These are phyloP conservation scores for Bombus confusus DNA, from an alignment of 1,140 invertebrate species.

Conservation along the genomic window DNA sequence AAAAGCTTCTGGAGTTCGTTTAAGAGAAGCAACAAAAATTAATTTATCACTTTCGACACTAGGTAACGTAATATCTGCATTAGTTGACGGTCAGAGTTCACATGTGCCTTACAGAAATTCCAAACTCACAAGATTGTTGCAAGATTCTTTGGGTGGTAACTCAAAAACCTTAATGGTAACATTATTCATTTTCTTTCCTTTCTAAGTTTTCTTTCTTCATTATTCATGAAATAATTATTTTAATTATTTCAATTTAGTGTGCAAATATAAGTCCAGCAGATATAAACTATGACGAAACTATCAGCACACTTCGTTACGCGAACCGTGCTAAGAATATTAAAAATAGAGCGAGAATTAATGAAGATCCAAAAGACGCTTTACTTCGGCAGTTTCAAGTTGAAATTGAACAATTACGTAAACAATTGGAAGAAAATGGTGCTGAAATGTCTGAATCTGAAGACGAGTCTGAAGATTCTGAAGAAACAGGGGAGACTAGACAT, in stretches of 20 bases:
- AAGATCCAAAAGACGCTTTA: constrained; percentile 98
- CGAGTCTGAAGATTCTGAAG: constrained; percentile 75
- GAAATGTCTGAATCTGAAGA: constrained; percentile 77
- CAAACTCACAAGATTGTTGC: constrained; percentile 94
- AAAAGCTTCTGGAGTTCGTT: constrained; percentile 92
- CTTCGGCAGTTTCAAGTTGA: constrained; percentile 98
- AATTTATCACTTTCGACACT: constrained; percentile 96
- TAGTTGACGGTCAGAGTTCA: constrained; percentile 96
- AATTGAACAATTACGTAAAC: constrained; percentile 95
- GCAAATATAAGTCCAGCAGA: constrained; percentile 98
- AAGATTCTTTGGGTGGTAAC: constrained; percentile 97
- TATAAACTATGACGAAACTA: constrained; percentile 98
- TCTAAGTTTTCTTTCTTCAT: background rate
- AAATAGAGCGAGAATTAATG: constrained; percentile 97
- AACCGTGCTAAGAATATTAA: constrained; percentile 99
- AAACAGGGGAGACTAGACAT: constrained; percentile 68
- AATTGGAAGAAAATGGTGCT: constrained; percentile 87
- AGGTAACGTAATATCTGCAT: constrained; percentile 97
- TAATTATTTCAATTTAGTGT: constrained; percentile 82
- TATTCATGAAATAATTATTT: background rate
- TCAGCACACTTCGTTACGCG: constrained; percentile 98
- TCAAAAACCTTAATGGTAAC: constrained; percentile 97
- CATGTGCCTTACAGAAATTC: constrained; percentile 98
- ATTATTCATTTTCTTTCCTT: background rate
- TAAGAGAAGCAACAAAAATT: constrained; percentile 98